Evolutionary conservation across 2,888 invertebrate species (phyloP).

Genomic region (Andricus quercusramuli): DNA sequence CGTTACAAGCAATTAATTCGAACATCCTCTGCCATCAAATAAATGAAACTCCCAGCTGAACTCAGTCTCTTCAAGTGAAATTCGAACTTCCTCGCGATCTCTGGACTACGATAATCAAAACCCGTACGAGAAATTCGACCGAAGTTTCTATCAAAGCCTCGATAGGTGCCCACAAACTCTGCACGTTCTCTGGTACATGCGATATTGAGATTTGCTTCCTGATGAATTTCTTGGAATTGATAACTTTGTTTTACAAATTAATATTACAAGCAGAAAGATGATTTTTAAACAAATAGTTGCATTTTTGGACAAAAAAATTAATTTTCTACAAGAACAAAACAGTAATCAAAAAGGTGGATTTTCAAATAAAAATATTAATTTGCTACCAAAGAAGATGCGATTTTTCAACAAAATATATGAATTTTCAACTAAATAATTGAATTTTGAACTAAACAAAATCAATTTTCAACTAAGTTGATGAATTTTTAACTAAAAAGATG

Average conservation of each 20-base stretch:
- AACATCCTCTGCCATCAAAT: slow-evolving; percentile 29
- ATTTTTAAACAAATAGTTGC: too few relatives aligned
- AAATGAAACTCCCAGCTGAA: slow-evolving; percentile 37
- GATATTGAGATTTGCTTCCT: slow-evolving; percentile 24
- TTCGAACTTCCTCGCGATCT: slow-evolving; percentile 31
- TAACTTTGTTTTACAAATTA: not conserved
- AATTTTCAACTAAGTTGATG: too few relatives aligned
- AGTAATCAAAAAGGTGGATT: too few relatives aligned
- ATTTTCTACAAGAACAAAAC: too few relatives aligned
- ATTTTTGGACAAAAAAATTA: too few relatives aligned
- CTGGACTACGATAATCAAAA: slow-evolving; percentile 32
- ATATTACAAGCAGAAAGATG: not conserved
- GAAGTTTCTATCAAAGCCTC: slow-evolving; percentile 33
- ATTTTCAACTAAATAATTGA: too few relatives aligned
- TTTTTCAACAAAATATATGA: too few relatives aligned
- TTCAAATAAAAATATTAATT: too few relatives aligned
- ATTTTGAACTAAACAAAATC: too few relatives aligned
- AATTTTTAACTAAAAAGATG: too few relatives aligned
- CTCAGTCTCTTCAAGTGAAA: slow-evolving; percentile 31
- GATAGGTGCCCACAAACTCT: slow-evolving; percentile 10
- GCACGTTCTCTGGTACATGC: not conserved
- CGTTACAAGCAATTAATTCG: slow-evolving; percentile 42
- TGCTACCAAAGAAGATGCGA: too few relatives aligned
- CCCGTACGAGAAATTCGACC: slow-evolving; percentile 21
- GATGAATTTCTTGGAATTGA: slow-evolving; percentile 3